Evolutionary conservation across 2,888 invertebrate species (phyloP).

Genomic region (Drosophila atripex): DNA sequence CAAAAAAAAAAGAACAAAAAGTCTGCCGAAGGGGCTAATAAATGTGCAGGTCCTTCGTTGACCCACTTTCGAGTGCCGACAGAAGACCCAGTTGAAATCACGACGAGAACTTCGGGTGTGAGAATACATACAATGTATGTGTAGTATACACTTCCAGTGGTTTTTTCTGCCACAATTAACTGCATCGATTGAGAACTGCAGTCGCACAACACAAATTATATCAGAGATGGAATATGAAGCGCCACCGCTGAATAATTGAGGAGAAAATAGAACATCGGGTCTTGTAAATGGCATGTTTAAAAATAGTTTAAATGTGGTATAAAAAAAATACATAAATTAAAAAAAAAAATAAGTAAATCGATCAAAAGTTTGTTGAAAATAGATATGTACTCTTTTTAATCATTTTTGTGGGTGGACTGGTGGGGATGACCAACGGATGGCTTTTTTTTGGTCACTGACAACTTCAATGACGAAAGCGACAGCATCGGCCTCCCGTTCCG

Average conservation of each 20-base stretch:
- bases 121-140: conserved; percentile 1
- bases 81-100: conserved; percentile 4
- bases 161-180: conserved; percentile 29
- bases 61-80: conserved; percentile 60
- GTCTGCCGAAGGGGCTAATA: conserved; percentile 59
- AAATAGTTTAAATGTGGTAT: conserved; percentile 7
- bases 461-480: conserved; percentile 47
- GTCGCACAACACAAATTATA: not conserved
- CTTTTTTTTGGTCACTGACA: conserved; percentile 42
- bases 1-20: conserved; percentile 46
- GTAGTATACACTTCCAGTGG: conserved; percentile 34
- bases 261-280: conserved; percentile 55
- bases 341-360: not conserved
- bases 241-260: conserved; percentile 58
- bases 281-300: not conserved
- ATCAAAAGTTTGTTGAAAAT: too few species aligned
- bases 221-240: conserved; percentile 18
- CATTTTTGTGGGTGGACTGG: conserved; percentile 36
- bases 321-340: not conserved
- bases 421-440: conserved; percentile 34
- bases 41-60: conserved; percentile 69
- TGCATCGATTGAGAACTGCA: conserved; percentile 32
- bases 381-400: not conserved
- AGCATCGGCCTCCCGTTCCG: conserved; percentile 18
- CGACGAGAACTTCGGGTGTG: conserved; percentile 1